phyloP scores from a whole-genome alignment of 2,113 vertebrate species.

The Gobius niger region DNA sequence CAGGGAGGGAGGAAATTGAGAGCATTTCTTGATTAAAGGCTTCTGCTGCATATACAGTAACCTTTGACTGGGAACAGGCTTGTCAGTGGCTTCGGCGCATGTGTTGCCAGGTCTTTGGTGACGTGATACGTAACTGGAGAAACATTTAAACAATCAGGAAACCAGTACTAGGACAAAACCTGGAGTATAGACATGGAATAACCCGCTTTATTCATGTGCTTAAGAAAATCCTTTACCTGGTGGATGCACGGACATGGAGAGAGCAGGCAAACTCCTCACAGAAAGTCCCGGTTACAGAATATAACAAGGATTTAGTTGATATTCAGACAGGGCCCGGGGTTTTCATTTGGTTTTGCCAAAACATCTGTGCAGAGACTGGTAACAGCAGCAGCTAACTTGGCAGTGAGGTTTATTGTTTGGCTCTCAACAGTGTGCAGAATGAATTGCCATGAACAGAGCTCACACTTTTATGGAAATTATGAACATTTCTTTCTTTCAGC shows the following conservation, averaged over 20 bases:
- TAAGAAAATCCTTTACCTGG: conserved; percentile 14
- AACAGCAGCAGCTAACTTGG: conserved; percentile 47
- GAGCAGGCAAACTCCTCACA: too few relatives aligned
- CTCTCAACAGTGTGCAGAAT: conserved; percentile 25
- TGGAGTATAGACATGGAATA: neutral
- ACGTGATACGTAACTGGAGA: conserved; percentile 29
- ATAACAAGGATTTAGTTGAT: conserved; percentile 26
- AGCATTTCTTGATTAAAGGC: conserved; percentile 79
- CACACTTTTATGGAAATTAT: conserved; percentile 33
- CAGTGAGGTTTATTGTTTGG: conserved; percentile 42
- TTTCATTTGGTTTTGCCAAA: conserved; percentile 17
- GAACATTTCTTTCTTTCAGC: conserved; percentile 8
- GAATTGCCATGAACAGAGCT: conserved; percentile 28
- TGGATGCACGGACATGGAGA: too few relatives aligned
- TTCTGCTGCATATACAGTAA: conserved; percentile 70
- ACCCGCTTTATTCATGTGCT: neutral
- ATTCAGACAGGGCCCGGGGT: conserved; percentile 9
- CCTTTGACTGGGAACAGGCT: conserved; percentile 70
- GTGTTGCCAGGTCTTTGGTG: conserved; percentile 32
- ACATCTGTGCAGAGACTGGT: conserved; percentile 54
- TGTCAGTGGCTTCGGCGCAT: conserved; percentile 39
- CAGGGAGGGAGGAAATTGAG: conserved; percentile 72
- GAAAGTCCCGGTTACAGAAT: too few relatives aligned
- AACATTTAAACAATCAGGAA: neutral
- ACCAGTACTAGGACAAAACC: neutral